Percentiles rank a stretch among this genome's conserved stretches.
Evolutionary conservation across 2,797 vertebrate species (phyloP).

Genomic region (Tympanoctomys barrerae): DNA sequence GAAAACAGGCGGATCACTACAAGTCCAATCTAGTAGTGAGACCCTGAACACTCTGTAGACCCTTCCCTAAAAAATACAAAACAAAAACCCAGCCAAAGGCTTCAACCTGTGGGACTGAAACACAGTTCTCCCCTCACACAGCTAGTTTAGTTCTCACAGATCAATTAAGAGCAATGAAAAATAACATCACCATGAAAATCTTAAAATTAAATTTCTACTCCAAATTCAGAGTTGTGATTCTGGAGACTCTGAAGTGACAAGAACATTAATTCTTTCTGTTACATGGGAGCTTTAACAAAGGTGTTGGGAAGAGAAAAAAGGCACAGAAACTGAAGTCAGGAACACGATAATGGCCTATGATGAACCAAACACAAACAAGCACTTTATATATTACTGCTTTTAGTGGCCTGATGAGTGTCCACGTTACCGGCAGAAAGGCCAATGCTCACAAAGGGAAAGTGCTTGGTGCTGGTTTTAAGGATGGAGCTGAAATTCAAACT

Average conservation of each 20-base stretch:
- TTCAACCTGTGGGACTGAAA: not conserved
- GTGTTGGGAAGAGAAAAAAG: not conserved
- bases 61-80: too few relatives aligned
- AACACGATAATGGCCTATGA: not conserved
- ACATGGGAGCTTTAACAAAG: not conserved
- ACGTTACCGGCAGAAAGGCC: not conserved
- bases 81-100: not conserved
- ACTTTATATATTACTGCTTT: not conserved
- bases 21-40: too few relatives aligned
- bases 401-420: not conserved
- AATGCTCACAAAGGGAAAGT: not conserved
- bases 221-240: not conserved
- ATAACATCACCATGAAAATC: not conserved
- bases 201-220: constrained; percentile 33
- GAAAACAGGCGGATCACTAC: too few relatives aligned
- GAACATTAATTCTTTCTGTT: not conserved
- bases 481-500: not conserved
- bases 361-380: not conserved
- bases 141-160: not conserved
- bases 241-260: not conserved
- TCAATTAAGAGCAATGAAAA: constrained; percentile 38
- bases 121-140: not conserved
- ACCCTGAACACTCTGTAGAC: too few relatives aligned
- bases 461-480: not conserved
- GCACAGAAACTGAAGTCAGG: not conserved